phyloP scores from a whole-genome alignment of 2,113 vertebrate genomes.

The Coptodon rendalli region DNA sequence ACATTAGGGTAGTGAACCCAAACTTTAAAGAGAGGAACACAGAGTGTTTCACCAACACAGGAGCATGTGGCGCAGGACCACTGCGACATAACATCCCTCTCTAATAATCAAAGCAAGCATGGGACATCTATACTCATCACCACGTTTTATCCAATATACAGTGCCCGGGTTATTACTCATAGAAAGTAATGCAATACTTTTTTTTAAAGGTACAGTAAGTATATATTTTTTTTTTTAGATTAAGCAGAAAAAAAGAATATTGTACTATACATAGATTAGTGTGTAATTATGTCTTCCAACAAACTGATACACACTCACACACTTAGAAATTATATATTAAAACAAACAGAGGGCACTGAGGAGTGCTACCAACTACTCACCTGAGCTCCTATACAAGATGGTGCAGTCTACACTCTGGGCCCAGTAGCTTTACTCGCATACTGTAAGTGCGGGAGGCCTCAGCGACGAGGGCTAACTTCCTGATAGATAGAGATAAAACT shows the following conservation, averaged over 20 bases:
- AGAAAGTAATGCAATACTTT: not conserved
- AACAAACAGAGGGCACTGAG: not conserved
- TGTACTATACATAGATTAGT: not conserved
- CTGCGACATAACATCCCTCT: not conserved
- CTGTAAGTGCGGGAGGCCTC: not conserved
- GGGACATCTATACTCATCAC: not conserved
- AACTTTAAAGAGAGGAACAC: not conserved
- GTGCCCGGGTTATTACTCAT: not conserved
- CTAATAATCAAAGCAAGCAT: not conserved
- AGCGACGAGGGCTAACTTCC: accelerated
- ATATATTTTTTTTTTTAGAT: not conserved
- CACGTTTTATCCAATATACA: not conserved
- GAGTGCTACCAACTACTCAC: not conserved
- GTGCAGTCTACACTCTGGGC: not conserved
- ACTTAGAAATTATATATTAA: not conserved
- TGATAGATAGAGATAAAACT: not conserved
- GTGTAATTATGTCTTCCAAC: not conserved
- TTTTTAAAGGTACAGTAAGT: not conserved
- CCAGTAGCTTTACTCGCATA: not conserved
- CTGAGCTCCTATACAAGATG: not conserved
- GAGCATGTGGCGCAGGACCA: not conserved
- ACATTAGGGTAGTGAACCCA: not conserved
- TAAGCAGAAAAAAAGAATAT: not conserved
- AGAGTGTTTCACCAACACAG: not conserved
- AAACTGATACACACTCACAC: not conserved